Conservation (phyloP, 2,888 invertebrate genomes). For the Drosophila mayaguana region DNA sequence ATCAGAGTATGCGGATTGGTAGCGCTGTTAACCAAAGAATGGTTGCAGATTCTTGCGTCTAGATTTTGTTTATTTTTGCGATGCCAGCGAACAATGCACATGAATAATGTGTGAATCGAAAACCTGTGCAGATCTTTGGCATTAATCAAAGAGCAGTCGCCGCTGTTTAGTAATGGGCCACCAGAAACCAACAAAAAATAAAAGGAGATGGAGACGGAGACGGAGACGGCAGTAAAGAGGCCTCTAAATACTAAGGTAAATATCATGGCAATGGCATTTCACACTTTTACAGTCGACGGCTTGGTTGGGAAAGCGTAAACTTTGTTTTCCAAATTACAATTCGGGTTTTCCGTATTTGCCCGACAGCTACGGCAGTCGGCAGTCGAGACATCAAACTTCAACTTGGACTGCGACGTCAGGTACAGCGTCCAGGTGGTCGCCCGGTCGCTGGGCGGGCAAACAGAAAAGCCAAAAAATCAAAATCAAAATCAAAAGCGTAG, state of each 20-base stretch:
- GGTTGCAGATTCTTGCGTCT: slow-evolving; percentile 79
- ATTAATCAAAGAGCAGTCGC: slow-evolving; percentile 77
- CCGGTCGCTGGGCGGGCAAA: slow-evolving; percentile 32
- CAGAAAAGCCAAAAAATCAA: slow-evolving; percentile 42
- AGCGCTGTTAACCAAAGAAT: slow-evolving; percentile 60
- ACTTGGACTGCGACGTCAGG: slow-evolving; percentile 2
- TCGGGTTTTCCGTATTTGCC: slow-evolving; percentile 50
- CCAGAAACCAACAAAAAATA: background rate
- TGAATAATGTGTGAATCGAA: slow-evolving; percentile 80
- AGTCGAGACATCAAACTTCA: slow-evolving; percentile 17
- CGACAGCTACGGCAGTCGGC: slow-evolving; percentile 27
- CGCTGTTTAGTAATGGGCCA: slow-evolving; percentile 66
- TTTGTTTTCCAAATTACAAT: slow-evolving; percentile 73
- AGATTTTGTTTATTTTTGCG: slow-evolving; percentile 72
- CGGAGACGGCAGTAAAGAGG: slow-evolving; percentile 26
- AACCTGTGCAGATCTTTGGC: slow-evolving; percentile 79
- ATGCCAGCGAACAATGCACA: slow-evolving; percentile 73
- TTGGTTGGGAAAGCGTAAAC: slow-evolving; percentile 74
- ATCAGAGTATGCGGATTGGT: slow-evolving; percentile 45
- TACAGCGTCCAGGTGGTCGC: slow-evolving; percentile 52
- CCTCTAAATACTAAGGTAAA: slow-evolving; percentile 72
- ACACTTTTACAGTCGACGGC: slow-evolving; percentile 74
- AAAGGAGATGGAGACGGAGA: background rate
- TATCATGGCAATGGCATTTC: slow-evolving; percentile 72
- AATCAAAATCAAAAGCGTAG: slow-evolving; percentile 43